Percentiles rank a stretch among this genome's conserved stretches.
These are phyloP conservation scores for Drosophila subsilvestris DNA, from an alignment of 2,888 invertebrate species.

Conservation along the genomic window DNA sequence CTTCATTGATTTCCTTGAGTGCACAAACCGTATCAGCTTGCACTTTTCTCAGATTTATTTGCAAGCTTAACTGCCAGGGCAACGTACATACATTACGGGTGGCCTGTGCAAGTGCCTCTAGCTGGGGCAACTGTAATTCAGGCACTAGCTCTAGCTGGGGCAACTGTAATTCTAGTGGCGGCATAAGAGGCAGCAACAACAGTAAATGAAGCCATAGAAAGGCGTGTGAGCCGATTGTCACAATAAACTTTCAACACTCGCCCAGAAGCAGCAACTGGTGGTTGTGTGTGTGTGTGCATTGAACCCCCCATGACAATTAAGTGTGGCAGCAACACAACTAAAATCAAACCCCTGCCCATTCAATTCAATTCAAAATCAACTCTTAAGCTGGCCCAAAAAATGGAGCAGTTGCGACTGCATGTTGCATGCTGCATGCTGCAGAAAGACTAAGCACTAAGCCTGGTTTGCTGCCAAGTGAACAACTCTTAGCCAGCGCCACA, in stretches of 20 bases:
- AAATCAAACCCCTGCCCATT: neutral
- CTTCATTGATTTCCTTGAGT: conserved; percentile 49
- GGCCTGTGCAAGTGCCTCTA: no score
- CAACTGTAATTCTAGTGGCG: neutral
- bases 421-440: neutral
- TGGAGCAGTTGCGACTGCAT: conserved; percentile 21
- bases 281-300: neutral
- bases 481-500: neutral
- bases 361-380: conserved; percentile 13
- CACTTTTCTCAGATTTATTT: conserved; percentile 58
- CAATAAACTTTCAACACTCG: conserved; percentile 33
- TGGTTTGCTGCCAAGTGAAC: conserved; percentile 23
- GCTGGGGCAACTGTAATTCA: neutral
- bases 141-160: neutral
- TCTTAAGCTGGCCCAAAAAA: conserved; percentile 25
- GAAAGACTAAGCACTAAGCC: conserved; percentile 17
- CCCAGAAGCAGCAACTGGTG: conserved; percentile 43
- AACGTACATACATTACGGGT: neutral
- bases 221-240: conserved; percentile 59
- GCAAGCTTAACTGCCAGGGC: conserved; percentile 22
- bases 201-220: conserved; percentile 57
- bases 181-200: neutral
- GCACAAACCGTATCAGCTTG: conserved; percentile 59
- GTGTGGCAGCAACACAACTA: neutral
- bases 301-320: conserved; percentile 29